A percentile compares a stretch with the other conserved stretches of the same genome.
phyloP scores from a whole-genome alignment of 2,888 invertebrate genomes.

The Meganola albula region DNA sequence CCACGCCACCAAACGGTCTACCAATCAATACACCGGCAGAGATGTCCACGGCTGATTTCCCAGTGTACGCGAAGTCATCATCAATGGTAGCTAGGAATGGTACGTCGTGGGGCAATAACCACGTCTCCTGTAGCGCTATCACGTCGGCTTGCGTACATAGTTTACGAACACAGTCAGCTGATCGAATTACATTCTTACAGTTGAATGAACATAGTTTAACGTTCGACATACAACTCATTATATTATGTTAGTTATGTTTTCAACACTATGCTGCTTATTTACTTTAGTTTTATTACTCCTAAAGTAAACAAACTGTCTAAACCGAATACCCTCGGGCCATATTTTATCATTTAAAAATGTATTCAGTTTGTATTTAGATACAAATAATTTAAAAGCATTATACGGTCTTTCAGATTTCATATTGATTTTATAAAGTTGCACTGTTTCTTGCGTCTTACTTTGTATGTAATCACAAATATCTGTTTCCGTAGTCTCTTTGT shows the following conservation, averaged over 20 bases:
- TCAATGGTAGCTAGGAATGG: slow-evolving; percentile 6
- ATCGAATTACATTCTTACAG: slow-evolving; percentile 7
- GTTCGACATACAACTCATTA: slow-evolving; percentile 3
- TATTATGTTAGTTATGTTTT: slow-evolving; percentile 1
- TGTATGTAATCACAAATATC: slow-evolving; percentile 8
- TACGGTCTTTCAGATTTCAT: slow-evolving; percentile 11
- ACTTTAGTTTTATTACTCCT: neutral
- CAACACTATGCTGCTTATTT: neutral
- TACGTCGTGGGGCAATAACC: slow-evolving; percentile 9
- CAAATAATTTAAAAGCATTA: slow-evolving; percentile 18
- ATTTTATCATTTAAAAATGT: slow-evolving; percentile 2
- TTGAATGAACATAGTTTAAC: slow-evolving; percentile 8
- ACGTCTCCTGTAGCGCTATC: slow-evolving; percentile 10
- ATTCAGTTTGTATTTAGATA: slow-evolving; percentile 6
- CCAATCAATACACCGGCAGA: slow-evolving; percentile 6
- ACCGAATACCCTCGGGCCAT: slow-evolving; percentile 2
- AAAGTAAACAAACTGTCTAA: slow-evolving; percentile 4
- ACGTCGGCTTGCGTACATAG: slow-evolving; percentile 9
- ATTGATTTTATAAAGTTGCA: slow-evolving; percentile 10
- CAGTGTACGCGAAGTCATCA: slow-evolving; percentile 6
- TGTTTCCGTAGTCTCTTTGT: neutral
- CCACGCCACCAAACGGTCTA: slow-evolving; percentile 10
- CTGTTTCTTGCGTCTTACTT: slow-evolving; percentile 3
- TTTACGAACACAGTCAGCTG: slow-evolving; percentile 6
- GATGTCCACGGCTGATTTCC: slow-evolving; percentile 11